A percentile compares a stretch with the other conserved stretches of the same genome.
Evolutionary conservation across 2,888 invertebrate genomes (phyloP).

Genomic region (Kryphioiulus occultus): DNA sequence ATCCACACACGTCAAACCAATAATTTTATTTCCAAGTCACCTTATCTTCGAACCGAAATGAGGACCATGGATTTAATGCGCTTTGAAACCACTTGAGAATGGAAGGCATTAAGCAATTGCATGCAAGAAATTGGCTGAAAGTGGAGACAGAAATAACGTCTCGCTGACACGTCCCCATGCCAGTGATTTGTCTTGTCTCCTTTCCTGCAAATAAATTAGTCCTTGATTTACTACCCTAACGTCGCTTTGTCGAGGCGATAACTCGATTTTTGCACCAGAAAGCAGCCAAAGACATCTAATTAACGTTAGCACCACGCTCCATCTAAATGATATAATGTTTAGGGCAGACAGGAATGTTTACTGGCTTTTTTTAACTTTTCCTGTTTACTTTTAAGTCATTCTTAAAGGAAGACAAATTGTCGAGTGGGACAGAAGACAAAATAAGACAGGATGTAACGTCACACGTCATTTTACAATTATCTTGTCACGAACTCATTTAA

Average conservation of each 20-base stretch:
- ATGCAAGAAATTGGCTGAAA: conserved; percentile 30
- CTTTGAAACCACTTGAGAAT: conserved; percentile 25
- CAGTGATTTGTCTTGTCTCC: conserved; percentile 31
- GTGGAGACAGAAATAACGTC: background rate
- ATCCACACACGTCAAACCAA: background rate
- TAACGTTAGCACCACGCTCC: background rate
- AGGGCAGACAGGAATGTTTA: background rate
- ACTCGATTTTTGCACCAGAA: conserved; percentile 2
- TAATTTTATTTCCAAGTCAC: background rate
- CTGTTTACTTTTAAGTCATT: background rate
- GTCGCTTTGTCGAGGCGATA: background rate
- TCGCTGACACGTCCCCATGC: conserved; percentile 25
- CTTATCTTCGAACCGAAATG: background rate
- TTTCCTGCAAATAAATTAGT: conserved; percentile 31
- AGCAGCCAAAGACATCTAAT: conserved; percentile 28
- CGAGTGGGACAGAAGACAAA: no score
- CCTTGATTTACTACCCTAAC: background rate
- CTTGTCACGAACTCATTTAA: no score
- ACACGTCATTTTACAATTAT: no score
- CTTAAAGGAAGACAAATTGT: background rate
- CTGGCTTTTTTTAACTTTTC: background rate
- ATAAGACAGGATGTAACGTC: no score
- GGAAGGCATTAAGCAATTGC: conserved; percentile 31
- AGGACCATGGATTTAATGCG: conserved; percentile 30
- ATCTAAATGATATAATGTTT: conserved; percentile 25